Base-by-base conservation (phyloP, 2,113 vertebrate species). In the Canis aureus region DNA sequence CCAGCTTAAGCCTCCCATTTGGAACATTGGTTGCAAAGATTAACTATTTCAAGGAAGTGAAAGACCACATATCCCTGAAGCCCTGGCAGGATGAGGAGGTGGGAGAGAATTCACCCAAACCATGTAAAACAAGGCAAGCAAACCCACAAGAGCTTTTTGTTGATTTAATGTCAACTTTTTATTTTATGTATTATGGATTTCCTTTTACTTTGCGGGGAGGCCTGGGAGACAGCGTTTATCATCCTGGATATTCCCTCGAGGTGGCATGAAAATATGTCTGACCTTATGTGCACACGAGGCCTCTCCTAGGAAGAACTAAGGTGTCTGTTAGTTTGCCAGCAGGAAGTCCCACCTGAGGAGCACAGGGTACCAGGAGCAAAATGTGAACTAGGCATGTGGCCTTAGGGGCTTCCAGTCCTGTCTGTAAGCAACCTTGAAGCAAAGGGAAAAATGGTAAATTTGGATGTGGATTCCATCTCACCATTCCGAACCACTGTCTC, bases 41-140 rank as follows among this genome's bases (percentile, higher is more conserved):
- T 98, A 98, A 99, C 98, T 97, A 97, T 98, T 98, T 98, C 98
- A 96, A 97, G 98, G 98, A 98, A 97, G 96, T 96, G 89, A 96
- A 97, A 98, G 94, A 97, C 94, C 97, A 67, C 93, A 97, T 94
- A 95, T 97, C 91, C 96, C 97, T 89, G 94, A 97, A 97, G 97
- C 97, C 96, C 97, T 95, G 97, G 84, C 53, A 38, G 60, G 16
- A 43, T 25, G 57, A 4, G 51, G 43, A 90, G 25, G 20, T 35
- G 55, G 15, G 59, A 38, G n/a, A 85, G 59, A 85, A 91, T 76
- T 60, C 67, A 86, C 76, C 82, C 51, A 78, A 82, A 53, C 32
- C 12, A 1, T 7, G 15, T 51, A 78, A 23, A 93, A 60, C 13
- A 53, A 17, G 29, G 19, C 49, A 66, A 83, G 71, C 49, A 67